Evolutionary conservation across 2,888 invertebrate genomes (phyloP).

Genomic region (Euphydryas editha): DNA sequence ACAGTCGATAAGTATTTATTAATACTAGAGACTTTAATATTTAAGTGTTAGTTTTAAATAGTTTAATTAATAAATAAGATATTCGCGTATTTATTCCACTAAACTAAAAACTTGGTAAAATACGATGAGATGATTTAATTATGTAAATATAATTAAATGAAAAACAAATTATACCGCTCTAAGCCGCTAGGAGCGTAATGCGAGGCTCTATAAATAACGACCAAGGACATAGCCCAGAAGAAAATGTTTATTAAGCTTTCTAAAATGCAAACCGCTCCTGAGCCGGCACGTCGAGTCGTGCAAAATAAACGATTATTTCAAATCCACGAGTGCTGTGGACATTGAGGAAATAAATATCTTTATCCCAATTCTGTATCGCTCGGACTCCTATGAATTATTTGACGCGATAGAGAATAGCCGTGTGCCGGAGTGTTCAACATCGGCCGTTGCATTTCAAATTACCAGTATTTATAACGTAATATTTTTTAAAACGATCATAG

Average conservation of each 20-base stretch:
- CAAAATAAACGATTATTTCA: constrained; percentile 13
- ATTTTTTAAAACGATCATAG: background rate
- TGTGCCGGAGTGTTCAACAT: constrained; percentile 5
- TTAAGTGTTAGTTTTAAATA: too few species aligned
- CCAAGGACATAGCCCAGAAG: background rate
- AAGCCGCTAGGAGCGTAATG: constrained; percentile 13
- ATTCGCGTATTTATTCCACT: background rate
- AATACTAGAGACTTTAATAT: too few species aligned
- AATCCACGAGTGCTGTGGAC: constrained; percentile 4
- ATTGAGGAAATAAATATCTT: background rate
- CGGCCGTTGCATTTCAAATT: constrained; percentile 65
- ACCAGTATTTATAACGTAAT: constrained; percentile 50
- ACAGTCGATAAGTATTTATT: too few species aligned
- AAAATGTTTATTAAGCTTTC: constrained; percentile 21
- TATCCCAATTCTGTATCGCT: background rate
- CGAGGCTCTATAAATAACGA: constrained; percentile 19
- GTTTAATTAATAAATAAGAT: background rate
- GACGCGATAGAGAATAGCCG: background rate
- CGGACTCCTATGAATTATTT: constrained; percentile 2
- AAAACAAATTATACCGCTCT: constrained; percentile 16
- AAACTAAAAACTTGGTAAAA: constrained; percentile 6
- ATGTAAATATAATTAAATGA: constrained; percentile 13
- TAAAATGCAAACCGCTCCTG: constrained; percentile 14
- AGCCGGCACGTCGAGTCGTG: constrained; percentile 6
- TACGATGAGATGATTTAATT: constrained; percentile 10